Evolutionary conservation across 2,113 vertebrate genomes (phyloP), one percentile per base, ranked within the genome.

Genomic region (Macrotis lagotis): DNA sequence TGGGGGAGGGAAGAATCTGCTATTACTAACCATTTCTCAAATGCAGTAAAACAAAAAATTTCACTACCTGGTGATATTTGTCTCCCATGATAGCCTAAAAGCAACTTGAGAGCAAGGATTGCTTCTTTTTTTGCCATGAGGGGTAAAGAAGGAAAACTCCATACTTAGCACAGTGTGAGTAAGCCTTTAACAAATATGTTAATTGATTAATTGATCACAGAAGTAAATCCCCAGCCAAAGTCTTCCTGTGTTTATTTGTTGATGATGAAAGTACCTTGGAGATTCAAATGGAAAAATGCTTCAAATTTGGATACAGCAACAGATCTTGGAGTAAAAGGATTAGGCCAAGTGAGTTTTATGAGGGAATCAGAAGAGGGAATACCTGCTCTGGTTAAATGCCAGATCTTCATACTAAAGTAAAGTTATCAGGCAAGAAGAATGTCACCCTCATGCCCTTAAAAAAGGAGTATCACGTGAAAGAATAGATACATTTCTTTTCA

Each of bases 71-170:
- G 37, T 22, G 1, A 83, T 83, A 83, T 44, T 83, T 83, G 37
- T 83, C 5, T 83, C 16, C n/a, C 8, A 44, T n/a, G 28, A 7
- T 22, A 83, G 6, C 6, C 37, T 44, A 83, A 44, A 83, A 44
- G 37, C 19, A 44, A 11, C 66, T 83, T 44, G 8, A 83, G 37
- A 44, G 37, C 37, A 83, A 19, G 11, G 31, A 8, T 59, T 52
- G 51, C 10, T n/a, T 37, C n/a, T 37, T 74, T 22, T n/a, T n/a
- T 19, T 1, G 37, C 0, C 16, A 74, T 14, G 37, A 6, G 5
- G 14, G 37, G 16, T 7, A 0, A 6, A 6, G 37, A 44, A 83
- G 37, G 16, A 6, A 1, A 83, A 44, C 4, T 1, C 10, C 3
- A 5, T 83, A 5, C 66, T n/a, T 74, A 44, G 37, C 16, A 74